These are phyloP conservation scores for Pterostichus madidus DNA, from an alignment of 2,888 invertebrate genomes.

Conservation along the genomic window DNA sequence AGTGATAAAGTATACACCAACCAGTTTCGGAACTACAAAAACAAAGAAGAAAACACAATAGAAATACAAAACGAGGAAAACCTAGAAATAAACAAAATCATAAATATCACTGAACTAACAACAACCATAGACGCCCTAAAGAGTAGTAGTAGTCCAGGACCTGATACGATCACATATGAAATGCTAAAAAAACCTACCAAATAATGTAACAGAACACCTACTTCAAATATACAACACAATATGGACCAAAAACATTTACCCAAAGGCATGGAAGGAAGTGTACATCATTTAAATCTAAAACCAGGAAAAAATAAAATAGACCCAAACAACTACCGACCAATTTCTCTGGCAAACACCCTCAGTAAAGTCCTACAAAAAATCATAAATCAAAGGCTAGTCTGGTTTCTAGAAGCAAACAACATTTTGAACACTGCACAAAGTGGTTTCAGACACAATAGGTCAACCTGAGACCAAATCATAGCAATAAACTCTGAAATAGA, in stretches of 20 bases:
- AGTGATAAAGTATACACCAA: background rate
- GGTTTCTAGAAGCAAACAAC: slow-evolving; percentile 27
- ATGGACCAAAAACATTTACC: slow-evolving; percentile 11
- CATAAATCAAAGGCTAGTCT: slow-evolving; percentile 4
- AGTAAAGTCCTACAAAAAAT: slow-evolving; percentile 40
- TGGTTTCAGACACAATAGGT: background rate
- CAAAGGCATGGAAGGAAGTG: slow-evolving; percentile 9
- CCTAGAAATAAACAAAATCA: background rate
- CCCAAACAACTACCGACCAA: slow-evolving; percentile 11
- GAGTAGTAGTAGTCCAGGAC: slow-evolving; percentile 1
- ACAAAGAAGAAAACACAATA: slow-evolving; percentile 24
- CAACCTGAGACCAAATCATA: slow-evolving; percentile 17
- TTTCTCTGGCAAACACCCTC: slow-evolving; percentile 1
- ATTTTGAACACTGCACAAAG: background rate
- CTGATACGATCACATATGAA: slow-evolving; percentile 1
- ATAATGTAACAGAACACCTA: background rate
- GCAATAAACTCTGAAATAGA: slow-evolving; percentile 20
- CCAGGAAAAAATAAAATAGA: slow-evolving; percentile 10
- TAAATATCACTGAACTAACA: background rate
- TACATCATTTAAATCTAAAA: slow-evolving; percentile 8
- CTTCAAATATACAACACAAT: slow-evolving; percentile 17
- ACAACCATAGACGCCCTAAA: background rate
- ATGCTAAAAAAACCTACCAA: slow-evolving; percentile 12
- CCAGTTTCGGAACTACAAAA: slow-evolving; percentile 1
- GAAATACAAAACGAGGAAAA: background rate